Conservation (phyloP, 2,113 vertebrate genomes). For the Alethe diademata region DNA sequence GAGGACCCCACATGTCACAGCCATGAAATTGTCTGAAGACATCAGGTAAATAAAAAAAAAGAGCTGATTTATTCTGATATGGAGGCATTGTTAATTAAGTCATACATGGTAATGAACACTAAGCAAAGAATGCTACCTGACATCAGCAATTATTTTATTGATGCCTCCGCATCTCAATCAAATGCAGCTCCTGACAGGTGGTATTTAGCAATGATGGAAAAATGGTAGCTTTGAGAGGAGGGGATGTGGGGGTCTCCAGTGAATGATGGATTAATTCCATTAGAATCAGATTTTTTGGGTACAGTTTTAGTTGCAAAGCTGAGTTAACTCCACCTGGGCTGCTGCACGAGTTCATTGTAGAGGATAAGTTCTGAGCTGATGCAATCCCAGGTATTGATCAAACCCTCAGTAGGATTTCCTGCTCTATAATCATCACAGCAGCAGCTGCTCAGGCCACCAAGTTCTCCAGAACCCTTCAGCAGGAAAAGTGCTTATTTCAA, state of each 20-base stretch:
- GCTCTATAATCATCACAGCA: background rate
- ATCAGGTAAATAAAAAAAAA: slow-evolving; percentile 17
- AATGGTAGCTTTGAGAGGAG: slow-evolving; percentile 8
- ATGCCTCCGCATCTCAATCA: slow-evolving; percentile 57
- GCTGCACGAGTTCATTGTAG: background rate
- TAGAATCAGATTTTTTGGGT: background rate
- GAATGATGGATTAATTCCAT: background rate
- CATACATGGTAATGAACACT: background rate
- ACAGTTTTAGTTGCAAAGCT: background rate
- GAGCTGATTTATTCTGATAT: background rate
- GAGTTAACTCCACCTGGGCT: background rate
- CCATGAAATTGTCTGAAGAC: background rate
- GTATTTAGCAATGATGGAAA: slow-evolving; percentile 42
- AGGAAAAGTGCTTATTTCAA: background rate
- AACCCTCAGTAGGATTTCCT: background rate
- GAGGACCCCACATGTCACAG: background rate
- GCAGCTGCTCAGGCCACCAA: background rate
- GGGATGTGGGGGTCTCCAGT: background rate
- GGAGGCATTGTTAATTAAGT: slow-evolving; percentile 42
- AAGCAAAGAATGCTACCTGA: slow-evolving; percentile 27
- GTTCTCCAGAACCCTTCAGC: background rate
- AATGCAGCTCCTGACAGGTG: slow-evolving; percentile 31
- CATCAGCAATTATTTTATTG: slow-evolving; percentile 60
- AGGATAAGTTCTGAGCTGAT: background rate
- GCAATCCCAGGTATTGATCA: background rate